Evolutionary conservation across 2,797 vertebrate genomes (phyloP).

Genomic region (Tadarida brasiliensis): DNA sequence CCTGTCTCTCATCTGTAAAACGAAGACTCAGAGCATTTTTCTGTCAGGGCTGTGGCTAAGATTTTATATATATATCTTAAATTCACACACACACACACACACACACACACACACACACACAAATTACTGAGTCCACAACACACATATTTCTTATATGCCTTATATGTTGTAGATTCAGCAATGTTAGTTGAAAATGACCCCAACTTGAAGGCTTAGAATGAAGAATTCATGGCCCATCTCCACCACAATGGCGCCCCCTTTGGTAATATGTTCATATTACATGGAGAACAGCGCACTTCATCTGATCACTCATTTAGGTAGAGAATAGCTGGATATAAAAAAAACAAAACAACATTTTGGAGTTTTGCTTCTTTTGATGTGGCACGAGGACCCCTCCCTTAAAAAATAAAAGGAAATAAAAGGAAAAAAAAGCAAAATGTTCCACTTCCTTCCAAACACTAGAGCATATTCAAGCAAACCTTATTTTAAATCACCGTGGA

Average conservation of each 20-base stretch:
- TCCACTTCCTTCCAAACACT: conserved; percentile 64
- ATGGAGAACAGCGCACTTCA: conserved; percentile 50
- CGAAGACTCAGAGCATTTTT: background rate
- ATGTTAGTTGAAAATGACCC: background rate
- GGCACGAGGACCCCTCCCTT: background rate
- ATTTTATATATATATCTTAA: background rate
- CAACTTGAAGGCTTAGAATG: fast-evolving
- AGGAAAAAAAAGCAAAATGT: conserved; percentile 25
- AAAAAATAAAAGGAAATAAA: background rate
- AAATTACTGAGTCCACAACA: background rate
- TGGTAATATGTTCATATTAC: background rate
- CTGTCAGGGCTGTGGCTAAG: background rate
- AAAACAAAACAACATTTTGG: conserved; percentile 81
- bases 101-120: background rate
- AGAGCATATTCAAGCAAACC: conserved; percentile 75
- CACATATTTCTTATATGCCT: background rate
- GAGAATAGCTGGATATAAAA: conserved; percentile 78
- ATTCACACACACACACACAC: background rate
- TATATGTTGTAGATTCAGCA: background rate
- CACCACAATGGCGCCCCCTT: background rate
- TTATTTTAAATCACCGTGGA: conserved; percentile 76
- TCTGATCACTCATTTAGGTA: conserved; percentile 49
- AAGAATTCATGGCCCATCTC: background rate
- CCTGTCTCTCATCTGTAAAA: background rate
- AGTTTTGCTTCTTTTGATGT: background rate